Evolutionary conservation across 2,797 vertebrate genomes (phyloP).

Genomic region (Molossus molossus): DNA sequence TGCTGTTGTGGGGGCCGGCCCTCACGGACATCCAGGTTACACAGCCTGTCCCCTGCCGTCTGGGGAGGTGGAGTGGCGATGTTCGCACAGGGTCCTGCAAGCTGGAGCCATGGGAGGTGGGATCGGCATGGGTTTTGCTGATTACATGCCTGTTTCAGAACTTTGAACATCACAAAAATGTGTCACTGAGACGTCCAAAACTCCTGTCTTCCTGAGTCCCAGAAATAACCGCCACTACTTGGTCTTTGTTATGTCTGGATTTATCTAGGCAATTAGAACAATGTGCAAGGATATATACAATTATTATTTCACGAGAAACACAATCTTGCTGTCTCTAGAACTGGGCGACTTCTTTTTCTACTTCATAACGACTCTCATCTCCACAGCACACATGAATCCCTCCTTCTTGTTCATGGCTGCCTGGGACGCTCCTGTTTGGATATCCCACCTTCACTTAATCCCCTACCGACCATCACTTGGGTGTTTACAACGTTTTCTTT

Average conservation of each 20-base stretch:
- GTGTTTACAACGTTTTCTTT: neutral
- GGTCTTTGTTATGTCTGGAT: neutral
- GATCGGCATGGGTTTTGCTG: neutral
- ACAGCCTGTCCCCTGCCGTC: neutral
- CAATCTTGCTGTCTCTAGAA: neutral
- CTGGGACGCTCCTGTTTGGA: neutral
- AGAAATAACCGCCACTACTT: neutral
- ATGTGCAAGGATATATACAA: neutral
- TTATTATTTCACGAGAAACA: slow-evolving; percentile 1
- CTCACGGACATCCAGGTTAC: neutral
- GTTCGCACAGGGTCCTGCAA: neutral
- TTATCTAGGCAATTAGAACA: slow-evolving; percentile 2
- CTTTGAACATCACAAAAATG: neutral
- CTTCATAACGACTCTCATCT: neutral
- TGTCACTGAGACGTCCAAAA: neutral
- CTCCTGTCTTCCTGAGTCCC: neutral
- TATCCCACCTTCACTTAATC: neutral
- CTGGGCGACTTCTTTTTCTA: neutral
- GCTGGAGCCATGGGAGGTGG: neutral
- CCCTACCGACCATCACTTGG: neutral
- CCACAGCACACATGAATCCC: neutral
- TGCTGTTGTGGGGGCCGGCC: fast-evolving
- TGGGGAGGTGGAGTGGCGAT: neutral
- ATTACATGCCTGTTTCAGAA: neutral
- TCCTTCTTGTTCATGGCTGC: neutral